These are phyloP conservation scores for Pilophorus perplexus DNA, from an alignment of 2,888 invertebrate species.

Conservation along the genomic window DNA sequence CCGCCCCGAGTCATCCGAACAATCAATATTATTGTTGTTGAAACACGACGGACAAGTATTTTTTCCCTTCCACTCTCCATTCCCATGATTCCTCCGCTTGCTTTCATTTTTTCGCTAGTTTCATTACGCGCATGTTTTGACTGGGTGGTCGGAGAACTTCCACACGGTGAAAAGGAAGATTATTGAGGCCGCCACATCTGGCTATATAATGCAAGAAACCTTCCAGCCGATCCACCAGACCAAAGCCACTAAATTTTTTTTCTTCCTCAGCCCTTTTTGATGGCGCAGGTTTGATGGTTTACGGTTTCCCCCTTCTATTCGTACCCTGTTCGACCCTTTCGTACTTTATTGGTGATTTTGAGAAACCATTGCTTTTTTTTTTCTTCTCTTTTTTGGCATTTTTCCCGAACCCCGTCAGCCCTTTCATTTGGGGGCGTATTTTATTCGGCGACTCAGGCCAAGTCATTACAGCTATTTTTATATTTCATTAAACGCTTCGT, in stretches of 20 bases:
- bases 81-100: too few relatives aligned
- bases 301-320: too few relatives aligned
- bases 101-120: conserved; percentile 4
- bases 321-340: conserved; percentile 30
- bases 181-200: conserved; percentile 5
- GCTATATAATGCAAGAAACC: conserved; percentile 23
- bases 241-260: conserved; percentile 32
- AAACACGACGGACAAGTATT: too few relatives aligned
- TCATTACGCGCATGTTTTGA: conserved; percentile 21
- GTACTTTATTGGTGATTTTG: conserved; percentile 28
- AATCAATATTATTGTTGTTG: not conserved
- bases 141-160: not conserved
- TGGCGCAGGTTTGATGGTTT: not conserved
- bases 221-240: not conserved
- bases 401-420: conserved; percentile 6
- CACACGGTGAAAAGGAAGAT: conserved; percentile 1
- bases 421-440: conserved; percentile 23
- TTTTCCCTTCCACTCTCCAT: too few relatives aligned
- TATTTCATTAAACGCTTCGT: conserved; percentile 38
- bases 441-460: conserved; percentile 32
- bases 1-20: too few relatives aligned
- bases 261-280: conserved; percentile 6
- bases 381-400: conserved; percentile 22
- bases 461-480: conserved; percentile 37
- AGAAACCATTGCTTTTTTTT: conserved; percentile 1